Evolutionary conservation across 2,113 vertebrate species (phyloP).

Genomic region (Arenaria interpres): DNA sequence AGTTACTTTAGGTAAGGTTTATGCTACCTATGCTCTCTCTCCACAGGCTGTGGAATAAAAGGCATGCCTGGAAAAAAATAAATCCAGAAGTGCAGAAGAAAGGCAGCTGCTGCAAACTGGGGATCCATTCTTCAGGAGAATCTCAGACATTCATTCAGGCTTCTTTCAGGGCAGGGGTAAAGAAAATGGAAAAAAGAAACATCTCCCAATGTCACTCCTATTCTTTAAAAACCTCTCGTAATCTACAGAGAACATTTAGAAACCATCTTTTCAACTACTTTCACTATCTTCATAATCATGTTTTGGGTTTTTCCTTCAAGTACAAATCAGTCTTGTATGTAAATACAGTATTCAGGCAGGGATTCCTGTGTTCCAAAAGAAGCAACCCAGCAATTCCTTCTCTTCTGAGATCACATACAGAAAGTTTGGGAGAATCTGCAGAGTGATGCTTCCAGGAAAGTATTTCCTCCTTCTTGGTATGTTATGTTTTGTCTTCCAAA

Average conservation of each 20-base stretch:
- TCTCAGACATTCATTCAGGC: neutral
- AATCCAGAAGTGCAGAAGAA: neutral
- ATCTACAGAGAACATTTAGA: neutral
- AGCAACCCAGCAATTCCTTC: neutral
- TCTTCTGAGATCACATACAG: neutral
- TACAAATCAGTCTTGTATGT: neutral
- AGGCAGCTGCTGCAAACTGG: neutral
- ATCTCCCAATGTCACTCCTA: neutral
- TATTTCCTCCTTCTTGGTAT: neutral
- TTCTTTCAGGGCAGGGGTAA: neutral
- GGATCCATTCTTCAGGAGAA: neutral
- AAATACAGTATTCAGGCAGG: neutral
- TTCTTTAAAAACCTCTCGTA: neutral
- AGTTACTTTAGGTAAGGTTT: neutral
- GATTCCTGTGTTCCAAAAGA: neutral
- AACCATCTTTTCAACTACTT: neutral
- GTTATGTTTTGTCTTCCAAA: neutral
- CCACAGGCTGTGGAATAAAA: neutral
- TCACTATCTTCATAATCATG: neutral
- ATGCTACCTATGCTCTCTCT: neutral
- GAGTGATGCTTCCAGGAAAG: neutral
- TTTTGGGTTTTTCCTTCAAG: neutral
- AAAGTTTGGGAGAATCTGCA: neutral
- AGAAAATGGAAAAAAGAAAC: accelerated
- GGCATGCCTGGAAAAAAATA: neutral